Conservation (phyloP, 2,888 invertebrate genomes). For the Seira musarum region DNA sequence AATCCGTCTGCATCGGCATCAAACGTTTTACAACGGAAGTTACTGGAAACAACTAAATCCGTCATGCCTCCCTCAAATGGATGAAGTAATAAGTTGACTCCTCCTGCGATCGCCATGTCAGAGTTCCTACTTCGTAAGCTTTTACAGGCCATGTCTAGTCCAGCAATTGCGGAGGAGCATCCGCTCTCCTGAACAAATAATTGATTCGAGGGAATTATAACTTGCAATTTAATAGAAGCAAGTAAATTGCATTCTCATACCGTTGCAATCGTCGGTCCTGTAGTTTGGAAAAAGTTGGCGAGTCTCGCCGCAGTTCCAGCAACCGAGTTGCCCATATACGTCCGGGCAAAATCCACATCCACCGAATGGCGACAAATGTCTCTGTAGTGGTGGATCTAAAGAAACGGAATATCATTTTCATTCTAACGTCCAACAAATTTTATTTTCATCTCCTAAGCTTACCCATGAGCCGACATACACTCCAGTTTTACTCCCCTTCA, state of each 20-base stretch:
- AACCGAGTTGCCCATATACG: conserved; percentile 56
- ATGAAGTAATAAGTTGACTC: no score
- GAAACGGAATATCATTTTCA: no score
- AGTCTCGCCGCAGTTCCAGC: conserved; percentile 45
- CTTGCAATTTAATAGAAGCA: no score
- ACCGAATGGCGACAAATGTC: conserved; percentile 19
- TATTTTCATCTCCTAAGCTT: no score
- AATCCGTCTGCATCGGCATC: conserved; percentile 54
- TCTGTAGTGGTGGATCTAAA: conserved; percentile 34
- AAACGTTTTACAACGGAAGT: conserved; percentile 58
- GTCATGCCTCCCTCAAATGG: conserved; percentile 33
- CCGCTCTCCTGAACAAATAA: conserved; percentile 39
- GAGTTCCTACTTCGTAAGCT: conserved; percentile 50
- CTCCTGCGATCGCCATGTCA: conserved; percentile 52
- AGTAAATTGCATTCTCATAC: no score
- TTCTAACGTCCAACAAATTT: no score
- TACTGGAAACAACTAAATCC: conserved; percentile 40
- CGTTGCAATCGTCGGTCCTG: conserved; percentile 54
- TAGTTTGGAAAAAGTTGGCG: conserved; percentile 50
- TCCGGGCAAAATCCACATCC: conserved; percentile 32
- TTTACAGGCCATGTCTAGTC: conserved; percentile 59
- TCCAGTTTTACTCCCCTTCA: conserved; percentile 36
- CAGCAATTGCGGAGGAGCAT: conserved; percentile 61
- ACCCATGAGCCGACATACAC: conserved; percentile 41
- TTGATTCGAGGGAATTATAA: neutral